These are phyloP conservation scores for Tridacna gigas DNA, from an alignment of 2,888 invertebrate species.

Conservation along the genomic window DNA sequence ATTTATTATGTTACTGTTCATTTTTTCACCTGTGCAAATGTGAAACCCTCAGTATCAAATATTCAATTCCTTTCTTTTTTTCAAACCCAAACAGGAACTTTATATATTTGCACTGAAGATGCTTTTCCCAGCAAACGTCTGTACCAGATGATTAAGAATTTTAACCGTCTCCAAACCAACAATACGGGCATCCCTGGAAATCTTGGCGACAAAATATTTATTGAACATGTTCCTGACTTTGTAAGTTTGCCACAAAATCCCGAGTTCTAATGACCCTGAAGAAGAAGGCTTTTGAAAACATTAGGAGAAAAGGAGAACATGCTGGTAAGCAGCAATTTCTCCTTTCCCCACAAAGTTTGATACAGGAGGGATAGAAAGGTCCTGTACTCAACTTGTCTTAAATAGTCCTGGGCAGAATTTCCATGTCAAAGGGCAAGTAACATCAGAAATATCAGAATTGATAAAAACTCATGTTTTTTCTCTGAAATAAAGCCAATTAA, in stretches of 20 bases:
- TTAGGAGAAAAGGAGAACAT: not conserved
- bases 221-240: conserved; percentile 89
- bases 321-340: not conserved
- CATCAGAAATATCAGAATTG: too few species aligned
- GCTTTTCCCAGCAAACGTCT: conserved; percentile 90
- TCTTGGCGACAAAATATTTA: conserved; percentile 87
- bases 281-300: not conserved
- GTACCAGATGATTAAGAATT: conserved; percentile 85
- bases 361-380: too few species aligned
- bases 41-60: too few species aligned
- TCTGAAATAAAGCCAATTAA: too few species aligned
- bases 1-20: not conserved
- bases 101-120: conserved; percentile 93
- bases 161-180: conserved; percentile 59
- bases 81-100: too few species aligned
- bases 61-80: conserved; percentile 39
- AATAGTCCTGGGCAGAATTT: too few species aligned
- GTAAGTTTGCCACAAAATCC: conserved; percentile 79
- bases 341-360: too few species aligned
- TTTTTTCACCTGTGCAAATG: not conserved
- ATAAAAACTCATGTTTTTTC: too few species aligned
- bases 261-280: not conserved
- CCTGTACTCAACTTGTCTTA: too few species aligned
- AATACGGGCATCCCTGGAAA: conserved; percentile 55
- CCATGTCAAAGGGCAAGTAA: too few species aligned